phyloP scores from a whole-genome alignment of 2,888 invertebrate genomes.

The Drosophila barbarae region DNA sequence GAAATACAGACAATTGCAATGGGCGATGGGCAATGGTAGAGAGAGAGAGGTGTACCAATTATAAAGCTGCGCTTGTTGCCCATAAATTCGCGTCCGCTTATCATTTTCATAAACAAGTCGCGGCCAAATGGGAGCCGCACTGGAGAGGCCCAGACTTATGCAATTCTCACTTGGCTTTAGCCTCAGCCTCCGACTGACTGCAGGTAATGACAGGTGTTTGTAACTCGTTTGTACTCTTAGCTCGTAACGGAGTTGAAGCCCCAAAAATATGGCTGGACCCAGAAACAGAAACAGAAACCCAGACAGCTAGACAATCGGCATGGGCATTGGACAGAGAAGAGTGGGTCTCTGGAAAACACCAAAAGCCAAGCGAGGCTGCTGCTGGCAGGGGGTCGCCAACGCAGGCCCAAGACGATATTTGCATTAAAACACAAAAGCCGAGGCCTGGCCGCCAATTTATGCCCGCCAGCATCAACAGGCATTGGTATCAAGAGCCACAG shows the following conservation, averaged over 20 bases:
- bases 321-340: conserved; percentile 30
- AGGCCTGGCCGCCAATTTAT: conserved; percentile 66
- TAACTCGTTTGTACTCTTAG: conserved; percentile 58
- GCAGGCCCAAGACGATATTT: conserved; percentile 69
- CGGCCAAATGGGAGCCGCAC: conserved; percentile 42
- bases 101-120: conserved; percentile 73
- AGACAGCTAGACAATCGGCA: conserved; percentile 50
- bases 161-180: conserved; percentile 58
- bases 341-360: conserved; percentile 16
- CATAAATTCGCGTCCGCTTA: conserved; percentile 68
- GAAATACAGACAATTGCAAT: conserved; percentile 35
- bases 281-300: conserved; percentile 24
- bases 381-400: conserved; percentile 65
- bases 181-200: conserved; percentile 15
- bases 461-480: conserved; percentile 59
- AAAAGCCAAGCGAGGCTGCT: conserved; percentile 4
- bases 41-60: conserved; percentile 55
- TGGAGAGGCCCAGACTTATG: conserved; percentile 58
- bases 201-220: conserved; percentile 76
- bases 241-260: conserved; percentile 54
- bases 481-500: conserved; percentile 3
- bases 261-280: conserved; percentile 32
- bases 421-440: conserved; percentile 70
- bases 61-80: conserved; percentile 54
- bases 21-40: conserved; percentile 3